Base-by-base conservation (phyloP, 1,140 invertebrate species). In the Leptinotarsa lineolata region DNA sequence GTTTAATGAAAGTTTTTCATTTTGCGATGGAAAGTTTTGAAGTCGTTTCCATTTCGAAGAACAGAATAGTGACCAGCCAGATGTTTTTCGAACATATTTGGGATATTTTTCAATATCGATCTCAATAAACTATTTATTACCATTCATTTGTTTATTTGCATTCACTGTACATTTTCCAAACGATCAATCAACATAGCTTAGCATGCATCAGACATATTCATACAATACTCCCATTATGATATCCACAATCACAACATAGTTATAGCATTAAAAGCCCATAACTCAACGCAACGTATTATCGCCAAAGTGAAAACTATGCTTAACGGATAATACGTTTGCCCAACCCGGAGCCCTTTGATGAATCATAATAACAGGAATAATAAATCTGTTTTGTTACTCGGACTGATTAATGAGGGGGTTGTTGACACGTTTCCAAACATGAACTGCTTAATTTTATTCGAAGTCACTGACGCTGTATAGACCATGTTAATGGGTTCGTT, bases 361-460 rank as follows among this genome's bases (percentile, higher is more conserved):
- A 54, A 54, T 54, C 48, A 54, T 54, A 54, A 54, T 54, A 54
- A 54, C 48, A 54, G 48, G 48, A 54, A 54, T 54, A 18, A 54
- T 54, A 15, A 54, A 16, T 54, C 15, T 54, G 48, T 54, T 54
- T 54, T 54, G 48, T 54, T 54, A 54, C n/a, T 54, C 48, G 15
- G 48, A 54, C 48, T 54, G 48, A 54, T 54, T 54, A 54, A 54
- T 54, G 48, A n/a, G n/a, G 48, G n/a, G 48, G 16, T 54, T 18
- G 48, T 54, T 18, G 48, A 54, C 48, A 54, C 48, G 48, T 54
- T 54, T 18, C 48, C 16, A 2, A 54, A 39, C 30, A 39, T 39
- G 30, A 54, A 54, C 48, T 54, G 48, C 48, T 54, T 54, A 18
- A 54, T 54, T 54, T 18, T 54, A 54, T 15, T 54, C 15, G 48